These are phyloP conservation scores for Mercenaria mercenaria DNA, from an alignment of 1,140 invertebrate genomes.

Conservation along the genomic window DNA sequence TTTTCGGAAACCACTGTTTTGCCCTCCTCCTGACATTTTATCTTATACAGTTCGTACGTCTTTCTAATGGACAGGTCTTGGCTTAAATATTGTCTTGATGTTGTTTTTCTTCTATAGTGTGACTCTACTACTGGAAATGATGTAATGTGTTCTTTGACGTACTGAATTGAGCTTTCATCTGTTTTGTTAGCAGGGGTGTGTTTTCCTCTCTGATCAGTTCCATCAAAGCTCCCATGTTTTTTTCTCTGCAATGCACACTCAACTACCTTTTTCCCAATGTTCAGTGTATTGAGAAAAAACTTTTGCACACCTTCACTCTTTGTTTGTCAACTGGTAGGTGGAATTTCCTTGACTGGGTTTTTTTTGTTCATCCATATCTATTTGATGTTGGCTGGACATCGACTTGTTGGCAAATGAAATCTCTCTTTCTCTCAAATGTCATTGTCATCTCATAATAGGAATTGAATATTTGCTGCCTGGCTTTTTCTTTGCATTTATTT, in stretches of 20 bases:
- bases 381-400: background rate
- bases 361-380: background rate
- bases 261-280: background rate
- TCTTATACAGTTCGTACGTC: background rate
- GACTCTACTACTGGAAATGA: slow-evolving; percentile 31
- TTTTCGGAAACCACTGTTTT: background rate
- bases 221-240: background rate
- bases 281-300: slow-evolving; percentile 8
- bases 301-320: background rate
- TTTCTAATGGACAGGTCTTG: background rate
- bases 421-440: background rate
- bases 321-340: background rate
- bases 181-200: background rate
- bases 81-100: background rate
- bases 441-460: background rate
- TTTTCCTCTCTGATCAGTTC: background rate
- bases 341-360: background rate
- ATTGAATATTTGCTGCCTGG: slow-evolving; percentile 47
- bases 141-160: slow-evolving; percentile 17
- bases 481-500: too few relatives aligned
- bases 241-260: background rate
- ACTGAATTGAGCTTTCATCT: background rate
- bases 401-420: background rate
- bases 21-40: background rate
- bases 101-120: slow-evolving; percentile 28